These are phyloP conservation scores for Masnerella sp. DNA, from an alignment of 2,888 invertebrate species.

Conservation along the genomic window DNA sequence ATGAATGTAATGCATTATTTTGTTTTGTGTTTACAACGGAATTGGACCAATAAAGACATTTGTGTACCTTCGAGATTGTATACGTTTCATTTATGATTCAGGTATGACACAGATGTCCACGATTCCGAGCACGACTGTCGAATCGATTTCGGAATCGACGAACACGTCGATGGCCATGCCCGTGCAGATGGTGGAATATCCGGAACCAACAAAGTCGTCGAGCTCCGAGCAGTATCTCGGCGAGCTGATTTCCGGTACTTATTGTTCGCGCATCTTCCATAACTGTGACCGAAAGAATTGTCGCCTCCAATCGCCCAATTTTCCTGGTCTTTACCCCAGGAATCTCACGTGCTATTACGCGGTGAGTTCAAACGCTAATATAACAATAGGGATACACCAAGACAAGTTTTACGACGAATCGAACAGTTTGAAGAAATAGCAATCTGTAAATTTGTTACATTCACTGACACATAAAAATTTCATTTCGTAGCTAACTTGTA, in stretches of 20 bases:
- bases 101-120: conserved; percentile 68
- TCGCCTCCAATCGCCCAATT: conserved; percentile 94
- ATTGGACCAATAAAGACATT: conserved; percentile 10
- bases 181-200: conserved; percentile 69
- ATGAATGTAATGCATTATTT: too few species aligned
- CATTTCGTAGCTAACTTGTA: too few species aligned
- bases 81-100: conserved; percentile 51
- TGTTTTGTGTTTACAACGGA: background rate
- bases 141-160: conserved; percentile 66
- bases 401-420: too few species aligned
- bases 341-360: conserved; percentile 97
- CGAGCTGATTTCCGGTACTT: conserved; percentile 93
- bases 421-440: too few species aligned
- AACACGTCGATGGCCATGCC: conserved; percentile 72
- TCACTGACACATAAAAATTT: too few species aligned
- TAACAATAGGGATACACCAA: too few species aligned
- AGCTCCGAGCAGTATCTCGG: conserved; percentile 85
- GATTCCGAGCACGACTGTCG: conserved; percentile 64
- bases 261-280: conserved; percentile 94
- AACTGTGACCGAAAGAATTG: conserved; percentile 94
- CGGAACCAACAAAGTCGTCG: conserved; percentile 73
- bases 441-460: too few species aligned
- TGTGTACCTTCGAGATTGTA: background rate
- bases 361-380: conserved; percentile 81
- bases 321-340: conserved; percentile 94